Evolutionary conservation across 2,888 invertebrate genomes (phyloP).

Genomic region (Eumacrocentrus americanus): DNA sequence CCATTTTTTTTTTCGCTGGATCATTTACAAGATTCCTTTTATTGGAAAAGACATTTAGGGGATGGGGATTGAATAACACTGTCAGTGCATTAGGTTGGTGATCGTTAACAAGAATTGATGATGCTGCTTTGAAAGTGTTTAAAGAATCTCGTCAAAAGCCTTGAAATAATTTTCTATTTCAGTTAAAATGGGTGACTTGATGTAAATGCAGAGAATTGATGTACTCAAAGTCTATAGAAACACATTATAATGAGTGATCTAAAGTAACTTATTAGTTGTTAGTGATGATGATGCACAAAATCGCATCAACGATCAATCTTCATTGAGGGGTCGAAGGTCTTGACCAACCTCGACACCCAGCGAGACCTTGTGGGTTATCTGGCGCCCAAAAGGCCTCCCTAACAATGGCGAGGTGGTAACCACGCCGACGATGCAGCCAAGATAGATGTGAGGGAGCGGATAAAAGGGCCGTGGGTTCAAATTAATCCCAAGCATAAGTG

Average conservation of each 20-base stretch:
- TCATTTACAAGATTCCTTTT: neutral
- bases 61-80: neutral
- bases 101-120: neutral
- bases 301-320: slow-evolving; percentile 15
- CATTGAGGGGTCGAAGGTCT: slow-evolving; percentile 10
- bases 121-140: neutral
- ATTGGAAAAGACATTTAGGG: neutral
- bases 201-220: too few relatives aligned
- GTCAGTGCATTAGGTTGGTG: neutral
- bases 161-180: too few relatives aligned
- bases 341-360: neutral
- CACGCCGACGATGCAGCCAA: slow-evolving; percentile 5
- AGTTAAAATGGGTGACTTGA: too few relatives aligned
- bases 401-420: neutral
- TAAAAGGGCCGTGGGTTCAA: slow-evolving; percentile 25
- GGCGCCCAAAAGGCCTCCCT: neutral
- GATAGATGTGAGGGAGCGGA: slow-evolving; percentile 25
- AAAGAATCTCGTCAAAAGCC: too few relatives aligned
- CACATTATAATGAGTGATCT: neutral
- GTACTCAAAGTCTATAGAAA: too few relatives aligned
- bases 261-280: neutral
- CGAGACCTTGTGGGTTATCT: neutral
- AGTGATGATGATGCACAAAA: neutral
- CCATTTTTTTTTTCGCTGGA: neutral
- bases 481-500: slow-evolving; percentile 27